Evolutionary conservation across 2,888 invertebrate species (phyloP), one percentile per base, ranked within the genome.

Genomic region (Invenusta paracnida): DNA sequence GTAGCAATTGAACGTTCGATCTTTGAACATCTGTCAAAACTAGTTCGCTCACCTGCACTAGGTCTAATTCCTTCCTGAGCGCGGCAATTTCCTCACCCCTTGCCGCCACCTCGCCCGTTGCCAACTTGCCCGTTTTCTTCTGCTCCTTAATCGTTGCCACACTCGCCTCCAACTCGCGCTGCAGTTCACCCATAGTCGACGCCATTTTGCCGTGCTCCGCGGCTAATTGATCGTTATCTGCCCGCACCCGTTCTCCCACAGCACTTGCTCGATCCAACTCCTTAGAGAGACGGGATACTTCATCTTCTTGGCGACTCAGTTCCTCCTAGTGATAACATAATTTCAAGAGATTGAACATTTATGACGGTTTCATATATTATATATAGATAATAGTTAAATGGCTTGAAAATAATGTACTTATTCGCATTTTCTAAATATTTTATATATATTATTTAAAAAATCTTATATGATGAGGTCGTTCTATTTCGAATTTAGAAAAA

Each of bases 111-210:
- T 91, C 67, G 79, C 1, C 25, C 13, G 48, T 81, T 11, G 30
- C 28, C 30, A 84, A 31, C 28, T 85, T 29, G 28, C 28, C 29
- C 30, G 82, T 27, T 28, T 87, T 73, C 48, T 86, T 29, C 29
- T 27, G 79, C 66, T 30, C 29, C 82, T 82, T 67, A 13, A 23
- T 23, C n/a, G 23, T 29, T n/a, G 90, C 89, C 87, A 90, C 89
- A 67, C 88, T 88, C 85, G 89, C 89, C 85, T 91, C 91, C 17
- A 90, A 87, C 30, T 90, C 90, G 23, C 88, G 86, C 86, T 91
- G 90, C 30, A 91, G 88, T 86, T 90, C 90, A n/a, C 89, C 88
- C 67, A 90, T 86, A 0, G 89, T 90, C 86, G 90, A 90, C 86
- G 91, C 90, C 87, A 83, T 66, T 1, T 27, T 25, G 11, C 17